Evolutionary conservation across 1,140 invertebrate genomes (phyloP), one percentile per base, ranked within the genome.

Genomic region (Plodia interpunctella): DNA sequence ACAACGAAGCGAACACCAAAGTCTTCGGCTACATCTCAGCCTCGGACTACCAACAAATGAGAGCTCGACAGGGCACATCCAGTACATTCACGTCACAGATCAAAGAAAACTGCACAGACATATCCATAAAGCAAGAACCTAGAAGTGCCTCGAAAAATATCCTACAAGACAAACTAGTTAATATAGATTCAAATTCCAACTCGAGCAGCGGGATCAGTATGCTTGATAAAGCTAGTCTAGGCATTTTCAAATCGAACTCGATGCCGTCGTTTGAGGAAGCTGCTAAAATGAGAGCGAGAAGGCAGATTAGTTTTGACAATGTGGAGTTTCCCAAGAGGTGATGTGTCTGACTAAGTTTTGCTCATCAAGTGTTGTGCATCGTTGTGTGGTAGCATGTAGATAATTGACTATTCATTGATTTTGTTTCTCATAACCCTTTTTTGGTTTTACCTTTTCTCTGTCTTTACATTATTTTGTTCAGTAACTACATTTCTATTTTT

Each of bases 231-330:
- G 44, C 58, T 10, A 56, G 62, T 32, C 28, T 78, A 0, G 76
- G 68, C 13, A 49, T 86, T 0, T 87, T 75, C 57, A 85, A 83
- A 38, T 87, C 86, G 0, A 82, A 85, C 54, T 88, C 86, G 0
- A 87, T 85, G 76, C 77, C 84, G 0, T 85, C 82, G 0, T 88
- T 87, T 50, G 83, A 84, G 60, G 87, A 90, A 50, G 80, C 80
- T 0, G 82, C 80, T 0, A 88, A 88, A 65, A 82, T 90, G 80
- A 74, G 81, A 35, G 88, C 88, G 0, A 64, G 87, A 2, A 71
- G 90, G 44, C 88, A 90, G 67, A 90, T 91, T 63, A 87, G 78
- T 62, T 91, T 91, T 64, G 90, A 91, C 58, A 88, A 85, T 69
- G 65, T 86, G 8, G 87, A 88, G 56, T 84, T 84, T 59, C 82